phyloP scores from a whole-genome alignment of 1,140 invertebrate genomes.

The Lepidurus arcticus region DNA sequence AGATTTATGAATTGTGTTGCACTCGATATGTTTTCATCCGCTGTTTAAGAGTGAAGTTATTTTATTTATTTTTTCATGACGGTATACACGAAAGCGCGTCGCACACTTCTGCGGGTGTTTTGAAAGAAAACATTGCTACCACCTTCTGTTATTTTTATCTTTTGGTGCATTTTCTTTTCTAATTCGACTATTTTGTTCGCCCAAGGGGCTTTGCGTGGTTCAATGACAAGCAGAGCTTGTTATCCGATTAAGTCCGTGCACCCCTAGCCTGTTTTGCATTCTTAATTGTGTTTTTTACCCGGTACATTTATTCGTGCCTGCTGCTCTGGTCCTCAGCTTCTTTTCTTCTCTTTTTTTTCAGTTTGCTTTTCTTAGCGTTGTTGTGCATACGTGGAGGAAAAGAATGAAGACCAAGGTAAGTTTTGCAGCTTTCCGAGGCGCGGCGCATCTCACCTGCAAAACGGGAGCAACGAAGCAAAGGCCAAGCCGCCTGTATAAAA shows the following conservation, averaged over 20 bases:
- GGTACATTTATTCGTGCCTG: constrained; percentile 6
- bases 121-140: not conserved
- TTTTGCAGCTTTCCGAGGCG: constrained; percentile 2
- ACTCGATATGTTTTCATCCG: not conserved
- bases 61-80: not conserved
- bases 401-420: not conserved
- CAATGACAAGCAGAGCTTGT: not conserved
- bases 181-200: not conserved
- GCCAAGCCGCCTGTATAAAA: constrained; percentile 8
- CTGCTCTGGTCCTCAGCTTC: not conserved
- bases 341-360: not conserved
- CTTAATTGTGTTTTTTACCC: constrained; percentile 12
- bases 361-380: not conserved
- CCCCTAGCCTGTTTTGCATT: constrained; percentile 14
- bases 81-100: not conserved
- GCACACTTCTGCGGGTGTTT: not conserved
- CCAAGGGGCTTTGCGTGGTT: not conserved
- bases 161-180: not conserved
- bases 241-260: constrained; percentile 6
- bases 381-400: not conserved
- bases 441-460: constrained; percentile 7
- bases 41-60: not conserved
- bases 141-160: constrained; percentile 1
- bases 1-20: not conserved
- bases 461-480: not conserved